Evolutionary conservation across 2,113 vertebrate genomes (phyloP).

Genomic region (Sialia sialis): DNA sequence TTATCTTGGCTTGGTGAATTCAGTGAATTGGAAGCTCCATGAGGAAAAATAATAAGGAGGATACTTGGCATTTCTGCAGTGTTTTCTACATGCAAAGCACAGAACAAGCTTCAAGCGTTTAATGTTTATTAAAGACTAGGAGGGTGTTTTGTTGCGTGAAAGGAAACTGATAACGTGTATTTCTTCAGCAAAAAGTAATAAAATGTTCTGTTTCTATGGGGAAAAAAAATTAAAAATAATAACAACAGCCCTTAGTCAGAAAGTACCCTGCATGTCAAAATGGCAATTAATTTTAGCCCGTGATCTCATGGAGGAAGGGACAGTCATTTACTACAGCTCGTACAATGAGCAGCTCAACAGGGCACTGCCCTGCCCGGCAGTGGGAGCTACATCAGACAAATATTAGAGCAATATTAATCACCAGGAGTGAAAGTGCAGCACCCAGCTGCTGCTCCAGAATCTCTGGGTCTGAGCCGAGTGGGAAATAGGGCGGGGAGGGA

Average conservation of each 20-base stretch:
- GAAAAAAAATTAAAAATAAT: not conserved
- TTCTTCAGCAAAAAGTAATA: constrained; percentile 36
- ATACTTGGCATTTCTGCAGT: constrained; percentile 4
- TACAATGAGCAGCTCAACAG: constrained; percentile 34
- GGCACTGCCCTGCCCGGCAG: not conserved
- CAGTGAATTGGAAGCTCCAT: constrained; percentile 50
- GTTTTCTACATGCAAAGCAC: not conserved
- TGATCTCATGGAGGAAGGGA: constrained; percentile 48
- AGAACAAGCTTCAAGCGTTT: not conserved
- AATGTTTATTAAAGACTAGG: constrained; percentile 32
- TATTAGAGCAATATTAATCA: constrained; percentile 30
- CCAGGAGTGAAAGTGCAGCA: not conserved
- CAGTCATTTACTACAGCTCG: not conserved
- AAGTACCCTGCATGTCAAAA: not conserved
- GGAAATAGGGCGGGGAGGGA: not conserved
- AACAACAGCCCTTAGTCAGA: not conserved
- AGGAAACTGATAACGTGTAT: constrained; percentile 33
- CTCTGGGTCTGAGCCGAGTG: not conserved
- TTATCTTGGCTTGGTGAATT: constrained; percentile 35
- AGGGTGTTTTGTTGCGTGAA: not conserved
- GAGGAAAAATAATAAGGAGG: constrained; percentile 5
- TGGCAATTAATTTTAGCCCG: constrained; percentile 21
- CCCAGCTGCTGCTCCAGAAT: not conserved
- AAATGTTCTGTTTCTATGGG: constrained; percentile 19
- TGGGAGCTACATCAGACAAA: constrained; percentile 16